Percentiles rank a stretch among this genome's conserved stretches.
phyloP scores from a whole-genome alignment of 2,113 vertebrate genomes.

The Ahaetulla prasina region DNA sequence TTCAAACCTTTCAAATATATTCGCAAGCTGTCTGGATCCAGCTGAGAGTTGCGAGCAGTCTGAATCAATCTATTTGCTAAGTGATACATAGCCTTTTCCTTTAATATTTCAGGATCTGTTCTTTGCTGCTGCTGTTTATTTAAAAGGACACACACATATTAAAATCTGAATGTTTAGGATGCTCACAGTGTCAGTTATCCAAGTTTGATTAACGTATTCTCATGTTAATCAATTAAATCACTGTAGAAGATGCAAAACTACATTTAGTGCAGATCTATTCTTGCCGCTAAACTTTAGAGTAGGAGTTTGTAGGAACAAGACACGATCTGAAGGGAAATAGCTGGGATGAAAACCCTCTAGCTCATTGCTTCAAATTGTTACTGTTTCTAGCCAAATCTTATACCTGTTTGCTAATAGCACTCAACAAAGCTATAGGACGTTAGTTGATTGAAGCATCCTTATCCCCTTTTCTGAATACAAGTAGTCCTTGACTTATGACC shows the following conservation, averaged over 20 bases:
- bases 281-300: background rate
- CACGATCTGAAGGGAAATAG: background rate
- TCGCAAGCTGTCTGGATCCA: slow-evolving; percentile 82
- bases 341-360: background rate
- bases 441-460: background rate
- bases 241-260: background rate
- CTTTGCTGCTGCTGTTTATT: slow-evolving; percentile 76
- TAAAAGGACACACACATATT: slow-evolving; percentile 46
- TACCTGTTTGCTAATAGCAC: background rate
- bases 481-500: background rate
- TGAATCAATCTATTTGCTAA: slow-evolving; percentile 85
- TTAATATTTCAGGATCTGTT: slow-evolving; percentile 74
- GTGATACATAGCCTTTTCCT: slow-evolving; percentile 77
- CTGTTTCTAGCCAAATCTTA: background rate
- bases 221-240: background rate
- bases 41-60: slow-evolving; percentile 84
- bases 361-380: background rate
- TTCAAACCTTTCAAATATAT: slow-evolving; percentile 84
- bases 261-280: background rate
- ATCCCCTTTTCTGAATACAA: background rate
- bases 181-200: slow-evolving; percentile 9
- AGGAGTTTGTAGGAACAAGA: background rate
- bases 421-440: background rate
- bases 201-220: background rate
- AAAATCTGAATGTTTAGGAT: slow-evolving; percentile 11